Evolutionary conservation across 2,113 vertebrate genomes (phyloP).

Genomic region (Lophotis ruficrista): DNA sequence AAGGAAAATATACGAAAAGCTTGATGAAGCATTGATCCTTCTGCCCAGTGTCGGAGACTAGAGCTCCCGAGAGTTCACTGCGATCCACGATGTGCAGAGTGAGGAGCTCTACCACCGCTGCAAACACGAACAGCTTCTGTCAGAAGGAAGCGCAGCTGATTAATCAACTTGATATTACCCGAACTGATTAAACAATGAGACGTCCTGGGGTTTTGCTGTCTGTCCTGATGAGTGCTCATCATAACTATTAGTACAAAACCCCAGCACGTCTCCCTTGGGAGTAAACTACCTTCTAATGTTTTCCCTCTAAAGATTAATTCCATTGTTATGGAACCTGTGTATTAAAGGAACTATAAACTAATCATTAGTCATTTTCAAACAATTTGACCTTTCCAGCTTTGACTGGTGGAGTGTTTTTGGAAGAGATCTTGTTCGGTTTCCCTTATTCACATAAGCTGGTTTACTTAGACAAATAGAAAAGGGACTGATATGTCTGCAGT

Average conservation of each 20-base stretch:
- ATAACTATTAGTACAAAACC: conserved; percentile 72
- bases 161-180: conserved; percentile 79
- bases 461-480: neutral
- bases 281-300: conserved; percentile 86
- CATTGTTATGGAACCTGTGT: conserved; percentile 87
- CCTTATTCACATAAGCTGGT: conserved; percentile 7
- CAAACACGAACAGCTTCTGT: conserved; percentile 35
- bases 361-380: conserved; percentile 84
- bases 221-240: conserved; percentile 75
- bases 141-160: conserved; percentile 68
- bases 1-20: neutral
- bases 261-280: conserved; percentile 73
- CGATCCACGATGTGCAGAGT: neutral
- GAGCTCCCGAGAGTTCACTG: neutral
- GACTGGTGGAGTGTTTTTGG: conserved; percentile 41
- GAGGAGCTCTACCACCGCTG: neutral
- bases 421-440: conserved; percentile 51
- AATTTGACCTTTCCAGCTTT: conserved; percentile 80
- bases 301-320: conserved; percentile 82
- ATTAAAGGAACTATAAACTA: conserved; percentile 88
- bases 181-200: conserved; percentile 84
- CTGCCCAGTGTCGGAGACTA: neutral
- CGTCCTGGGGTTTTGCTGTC: conserved; percentile 79
- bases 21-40: neutral
- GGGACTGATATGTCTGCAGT: neutral